Base-by-base conservation (phyloP, 2,888 invertebrate species). In the Drosophila eohydei region DNA sequence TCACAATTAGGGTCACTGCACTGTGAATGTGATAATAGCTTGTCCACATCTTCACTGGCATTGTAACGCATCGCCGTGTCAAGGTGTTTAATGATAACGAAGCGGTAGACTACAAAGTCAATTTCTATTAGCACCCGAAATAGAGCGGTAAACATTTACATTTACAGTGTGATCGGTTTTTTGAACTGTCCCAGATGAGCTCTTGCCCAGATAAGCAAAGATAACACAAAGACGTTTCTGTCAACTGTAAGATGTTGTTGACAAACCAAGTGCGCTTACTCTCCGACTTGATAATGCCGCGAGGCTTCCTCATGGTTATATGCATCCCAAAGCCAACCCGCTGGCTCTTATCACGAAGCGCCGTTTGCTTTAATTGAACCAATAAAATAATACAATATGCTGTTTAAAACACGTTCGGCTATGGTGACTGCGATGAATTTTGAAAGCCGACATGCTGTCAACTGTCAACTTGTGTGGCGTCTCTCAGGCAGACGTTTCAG, bases 361-460 rank as follows among this genome's bases (percentile, higher is more conserved):
- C 4, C 62, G 74, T 71, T 70, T 67, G 83, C 84, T 81, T 89
- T 88, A 90, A 90, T 91, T 91, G 89, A 80, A 65, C 82, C 88
- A 91, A 91, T 91, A 89, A 91, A 84, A 81, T 88, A 88, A 88
- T 81, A 89, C 87, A 88, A 81, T 81, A 77, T 71, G 72, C 64
- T 72, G 66, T 89, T 85, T 88, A 77, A 85, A 78, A 78, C 77
- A 69, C 69, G 80, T 80, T 72, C 69, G 74, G 67, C 68, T 71
- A 71, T 72, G 63, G 54, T 59, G 70, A 64, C 52, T 74, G 55
- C 63, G 79, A 66, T 78, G 87, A 81, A 73, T 82, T 80, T 83
- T 67, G 72, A 58, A 65, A 57, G 70, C 65, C 80, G 65, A 57
- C 58, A 46, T n/a, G 54, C 43, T 40, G 71, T 59, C 70, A 62